phyloP scores from a whole-genome alignment of 2,797 vertebrate species.

The Galaxias olidus region DNA sequence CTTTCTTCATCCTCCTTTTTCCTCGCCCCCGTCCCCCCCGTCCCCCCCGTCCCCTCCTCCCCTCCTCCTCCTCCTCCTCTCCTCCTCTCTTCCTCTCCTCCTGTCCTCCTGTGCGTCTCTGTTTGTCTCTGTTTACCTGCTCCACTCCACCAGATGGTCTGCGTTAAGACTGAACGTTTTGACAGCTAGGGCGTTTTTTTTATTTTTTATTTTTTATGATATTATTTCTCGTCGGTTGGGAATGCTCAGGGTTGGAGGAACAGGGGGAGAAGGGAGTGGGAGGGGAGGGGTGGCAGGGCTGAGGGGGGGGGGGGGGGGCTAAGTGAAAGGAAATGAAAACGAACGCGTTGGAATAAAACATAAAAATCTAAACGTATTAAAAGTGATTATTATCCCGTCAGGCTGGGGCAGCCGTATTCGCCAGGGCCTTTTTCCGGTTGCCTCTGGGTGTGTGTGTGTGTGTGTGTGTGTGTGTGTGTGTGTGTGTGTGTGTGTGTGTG shows the following conservation, averaged over 20 bases:
- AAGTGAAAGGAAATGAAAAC: constrained; percentile 61
- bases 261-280: constrained; percentile 60
- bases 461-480: constrained; percentile 52
- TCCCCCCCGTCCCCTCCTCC: constrained; percentile 40
- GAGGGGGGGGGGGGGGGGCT: constrained; percentile 63
- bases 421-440: constrained; percentile 56
- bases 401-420: no score
- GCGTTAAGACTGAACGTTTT: constrained; percentile 73
- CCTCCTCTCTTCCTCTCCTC: constrained; percentile 24
- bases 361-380: constrained; percentile 64
- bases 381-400: constrained; percentile 76
- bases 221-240: constrained; percentile 72
- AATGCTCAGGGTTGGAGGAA: constrained; percentile 64
- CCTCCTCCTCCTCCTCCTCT: constrained; percentile 23
- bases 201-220: constrained; percentile 42
- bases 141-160: constrained; percentile 77
- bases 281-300: constrained; percentile 57
- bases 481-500: constrained; percentile 50
- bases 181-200: constrained; percentile 62
- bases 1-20: background rate
- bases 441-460: constrained; percentile 51
- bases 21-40: constrained; percentile 39
- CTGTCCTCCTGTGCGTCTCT: constrained; percentile 12
- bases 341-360: constrained; percentile 31
- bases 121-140: constrained; percentile 69